These are phyloP conservation scores for Ciona savignyi DNA, from an alignment of 23 tunicate species.

Conservation along the genomic window DNA sequence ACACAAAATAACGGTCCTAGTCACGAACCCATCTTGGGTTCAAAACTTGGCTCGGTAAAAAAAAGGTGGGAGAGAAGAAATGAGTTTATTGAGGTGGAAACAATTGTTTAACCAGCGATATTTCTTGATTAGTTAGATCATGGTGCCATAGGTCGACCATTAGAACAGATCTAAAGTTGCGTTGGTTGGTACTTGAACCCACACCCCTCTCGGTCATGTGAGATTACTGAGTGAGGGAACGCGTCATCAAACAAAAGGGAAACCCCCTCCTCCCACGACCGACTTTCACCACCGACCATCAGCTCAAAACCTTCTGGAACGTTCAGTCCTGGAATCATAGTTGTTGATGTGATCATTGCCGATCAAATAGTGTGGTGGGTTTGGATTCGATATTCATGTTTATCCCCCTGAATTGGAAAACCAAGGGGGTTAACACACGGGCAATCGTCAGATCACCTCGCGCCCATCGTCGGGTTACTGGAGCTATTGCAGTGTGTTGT, in stretches of 20 bases:
- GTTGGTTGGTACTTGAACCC: background rate
- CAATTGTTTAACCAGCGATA: background rate
- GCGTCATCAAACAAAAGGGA: conserved; percentile 75
- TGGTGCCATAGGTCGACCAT: conserved; percentile 86
- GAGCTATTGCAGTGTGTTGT: too few relatives aligned
- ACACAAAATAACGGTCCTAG: too few relatives aligned
- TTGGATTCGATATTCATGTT: too few relatives aligned
- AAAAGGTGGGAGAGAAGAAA: too few relatives aligned
- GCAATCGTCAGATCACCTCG: too few relatives aligned
- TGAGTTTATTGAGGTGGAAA: too few relatives aligned
- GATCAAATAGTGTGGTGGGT: too few relatives aligned
- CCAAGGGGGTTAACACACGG: too few relatives aligned
- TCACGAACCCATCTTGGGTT: too few relatives aligned
- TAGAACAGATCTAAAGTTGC: conserved; percentile 27
- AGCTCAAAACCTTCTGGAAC: conserved; percentile 21
- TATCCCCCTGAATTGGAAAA: too few relatives aligned
- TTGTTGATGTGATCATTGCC: background rate
- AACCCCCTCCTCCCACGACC: conserved; percentile 27
- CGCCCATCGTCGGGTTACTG: too few relatives aligned
- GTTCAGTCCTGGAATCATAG: conserved; percentile 24
- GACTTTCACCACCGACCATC: conserved; percentile 9
- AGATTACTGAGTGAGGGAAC: conserved; percentile 48
- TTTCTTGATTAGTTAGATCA: background rate
- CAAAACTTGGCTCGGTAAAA: too few relatives aligned
- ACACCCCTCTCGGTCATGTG: background rate